Percentiles rank a stretch among this genome's conserved stretches.
Conservation (phyloP, 1,140 invertebrate species). For the Bradysia coprophila region DNA sequence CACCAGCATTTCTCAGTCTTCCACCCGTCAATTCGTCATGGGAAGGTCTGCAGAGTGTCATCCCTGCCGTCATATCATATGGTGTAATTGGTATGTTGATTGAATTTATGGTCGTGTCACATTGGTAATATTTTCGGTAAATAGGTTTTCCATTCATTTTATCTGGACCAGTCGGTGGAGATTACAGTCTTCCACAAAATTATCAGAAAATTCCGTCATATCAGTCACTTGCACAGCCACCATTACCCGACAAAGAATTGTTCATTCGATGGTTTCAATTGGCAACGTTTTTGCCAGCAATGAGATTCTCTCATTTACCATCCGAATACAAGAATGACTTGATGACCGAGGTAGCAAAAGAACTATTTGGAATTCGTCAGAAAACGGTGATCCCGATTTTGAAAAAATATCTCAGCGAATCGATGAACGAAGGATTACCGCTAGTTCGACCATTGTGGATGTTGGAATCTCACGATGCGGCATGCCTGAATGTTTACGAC, state of each 20-base stretch:
- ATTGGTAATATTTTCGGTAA: no score
- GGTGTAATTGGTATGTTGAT: no score
- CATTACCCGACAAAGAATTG: constrained; percentile 62
- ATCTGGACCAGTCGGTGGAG: constrained; percentile 83
- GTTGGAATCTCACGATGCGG: constrained; percentile 61
- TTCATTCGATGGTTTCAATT: constrained; percentile 90
- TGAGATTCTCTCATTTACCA: constrained; percentile 78
- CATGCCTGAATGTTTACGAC: constrained; percentile 59
- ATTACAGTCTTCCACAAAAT: constrained; percentile 23
- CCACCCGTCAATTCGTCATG: constrained; percentile 75
- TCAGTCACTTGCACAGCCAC: constrained; percentile 16
- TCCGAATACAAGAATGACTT: constrained; percentile 62
- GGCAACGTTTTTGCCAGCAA: constrained; percentile 78
- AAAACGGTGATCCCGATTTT: constrained; percentile 56
- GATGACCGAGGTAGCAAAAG: constrained; percentile 56
- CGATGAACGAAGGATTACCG: constrained; percentile 60
- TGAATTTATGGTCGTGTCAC: no score
- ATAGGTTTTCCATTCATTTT: constrained; percentile 88
- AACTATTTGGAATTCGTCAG: constrained; percentile 52
- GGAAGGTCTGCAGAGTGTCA: constrained; percentile 66
- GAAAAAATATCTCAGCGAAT: constrained; percentile 52
- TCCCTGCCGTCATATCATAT: constrained; percentile 67
- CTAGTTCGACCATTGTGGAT: constrained; percentile 84
- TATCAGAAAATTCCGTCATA: constrained; percentile 17
- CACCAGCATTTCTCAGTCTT: constrained; percentile 71